A percentile compares a stretch with the other conserved stretches of the same genome.
These are phyloP conservation scores for Rachycentron canadum DNA, from an alignment of 2,797 vertebrate species.

Conservation along the genomic window DNA sequence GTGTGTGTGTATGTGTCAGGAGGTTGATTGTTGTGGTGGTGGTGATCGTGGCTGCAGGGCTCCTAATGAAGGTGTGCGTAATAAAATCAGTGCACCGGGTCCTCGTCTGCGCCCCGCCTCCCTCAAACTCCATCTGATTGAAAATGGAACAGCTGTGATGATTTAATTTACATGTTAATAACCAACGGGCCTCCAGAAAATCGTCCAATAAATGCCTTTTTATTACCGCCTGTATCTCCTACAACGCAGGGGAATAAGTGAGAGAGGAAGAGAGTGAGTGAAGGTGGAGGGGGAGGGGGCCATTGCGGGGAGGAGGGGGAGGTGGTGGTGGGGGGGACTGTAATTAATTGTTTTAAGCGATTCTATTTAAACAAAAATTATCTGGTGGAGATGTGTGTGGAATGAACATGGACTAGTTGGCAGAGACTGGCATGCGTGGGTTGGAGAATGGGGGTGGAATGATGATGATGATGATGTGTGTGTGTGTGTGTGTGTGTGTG, in stretches of 20 bases:
- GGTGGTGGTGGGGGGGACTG: conserved; percentile 77
- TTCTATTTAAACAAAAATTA: conserved; percentile 99
- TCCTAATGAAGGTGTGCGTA: conserved; percentile 94
- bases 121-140: conserved; percentile 96
- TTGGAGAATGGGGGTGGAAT: conserved; percentile 43
- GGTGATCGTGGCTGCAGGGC: conserved; percentile 82
- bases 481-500: conserved; percentile 19
- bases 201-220: conserved; percentile 97
- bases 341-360: conserved; percentile 99
- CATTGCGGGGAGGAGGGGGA: not conserved
- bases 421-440: conserved; percentile 69
- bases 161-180: conserved; percentile 99
- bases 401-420: conserved; percentile 87
- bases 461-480: conserved; percentile 42
- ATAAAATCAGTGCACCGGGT: conserved; percentile 93
- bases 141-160: conserved; percentile 99
- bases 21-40: conserved; percentile 83
- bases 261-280: conserved; percentile 63
- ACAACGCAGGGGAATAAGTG: conserved; percentile 86
- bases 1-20: conserved; percentile 63
- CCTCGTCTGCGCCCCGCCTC: conserved; percentile 89
- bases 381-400: conserved; percentile 89
- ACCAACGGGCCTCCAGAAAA: conserved; percentile 99
- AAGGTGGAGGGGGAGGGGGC: conserved; percentile 50
- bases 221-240: conserved; percentile 96